A percentile compares a stretch with the other conserved stretches of the same genome.
These are phyloP conservation scores for Toxotes chatareus DNA, from an alignment of 2,113 vertebrate genomes.

Conservation along the genomic window DNA sequence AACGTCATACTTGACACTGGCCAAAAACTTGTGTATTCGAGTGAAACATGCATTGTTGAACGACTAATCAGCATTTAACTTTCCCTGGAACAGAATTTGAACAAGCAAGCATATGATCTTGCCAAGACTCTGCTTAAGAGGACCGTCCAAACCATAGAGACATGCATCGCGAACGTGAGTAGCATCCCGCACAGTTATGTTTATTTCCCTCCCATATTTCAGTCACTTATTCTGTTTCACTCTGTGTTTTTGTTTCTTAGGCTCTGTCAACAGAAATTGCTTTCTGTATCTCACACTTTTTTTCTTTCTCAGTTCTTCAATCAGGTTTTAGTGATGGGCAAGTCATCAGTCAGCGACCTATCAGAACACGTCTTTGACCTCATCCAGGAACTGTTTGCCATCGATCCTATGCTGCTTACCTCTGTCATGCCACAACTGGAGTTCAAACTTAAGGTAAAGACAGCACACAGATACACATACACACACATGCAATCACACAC, in stretches of 20 bases:
- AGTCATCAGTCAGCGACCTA: constrained; percentile 97
- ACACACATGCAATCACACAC: not conserved
- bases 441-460: constrained; percentile 95
- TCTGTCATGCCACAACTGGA: constrained; percentile 99
- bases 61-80: not conserved
- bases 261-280: too few relatives aligned
- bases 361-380: constrained; percentile 99
- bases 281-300: not conserved
- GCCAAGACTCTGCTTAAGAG: constrained; percentile 97
- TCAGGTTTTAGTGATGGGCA: constrained; percentile 98
- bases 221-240: not conserved
- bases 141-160: constrained; percentile 98
- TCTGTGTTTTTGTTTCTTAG: too few relatives aligned
- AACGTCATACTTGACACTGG: not conserved
- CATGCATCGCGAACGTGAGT: constrained; percentile 97
- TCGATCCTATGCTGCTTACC: constrained; percentile 95
- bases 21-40: not conserved
- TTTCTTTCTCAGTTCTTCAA: constrained; percentile 93
- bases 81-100: constrained; percentile 91
- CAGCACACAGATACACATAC: not conserved
- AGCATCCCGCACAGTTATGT: not conserved
- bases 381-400: constrained; percentile 98
- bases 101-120: constrained; percentile 98
- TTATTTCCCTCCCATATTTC: not conserved
- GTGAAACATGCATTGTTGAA: not conserved